Percentiles rank a stretch among this genome's conserved stretches.
phyloP scores from a whole-genome alignment of 2,113 vertebrate genomes.

The Nannobrachium achirus region DNA sequence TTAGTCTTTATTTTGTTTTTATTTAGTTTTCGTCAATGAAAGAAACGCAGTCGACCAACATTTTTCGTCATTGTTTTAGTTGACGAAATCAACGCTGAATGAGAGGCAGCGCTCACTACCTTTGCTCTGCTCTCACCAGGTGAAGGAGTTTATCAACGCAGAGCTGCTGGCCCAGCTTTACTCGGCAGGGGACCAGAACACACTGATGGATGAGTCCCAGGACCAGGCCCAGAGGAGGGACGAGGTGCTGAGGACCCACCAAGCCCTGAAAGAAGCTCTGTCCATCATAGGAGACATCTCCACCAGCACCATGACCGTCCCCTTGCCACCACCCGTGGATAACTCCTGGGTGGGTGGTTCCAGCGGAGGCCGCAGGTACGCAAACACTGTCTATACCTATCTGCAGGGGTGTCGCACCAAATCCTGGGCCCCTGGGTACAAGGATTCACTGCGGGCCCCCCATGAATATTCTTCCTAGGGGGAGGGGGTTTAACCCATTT shows the following conservation, averaged over 20 bases:
- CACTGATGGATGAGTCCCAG: slow-evolving; percentile 93
- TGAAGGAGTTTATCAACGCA: slow-evolving; percentile 96
- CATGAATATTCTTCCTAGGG: no score
- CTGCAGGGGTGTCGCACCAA: no score
- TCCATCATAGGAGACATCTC: slow-evolving; percentile 91
- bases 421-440: no score
- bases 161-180: slow-evolving; percentile 94
- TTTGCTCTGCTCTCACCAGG: slow-evolving; percentile 75
- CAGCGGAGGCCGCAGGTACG: slow-evolving; percentile 60
- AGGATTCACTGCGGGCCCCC: no score
- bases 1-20: no score
- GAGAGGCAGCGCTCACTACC: no score
- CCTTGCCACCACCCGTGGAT: slow-evolving; percentile 90
- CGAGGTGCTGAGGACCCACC: slow-evolving; percentile 90
- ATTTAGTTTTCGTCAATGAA: no score
- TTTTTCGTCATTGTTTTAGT: no score
- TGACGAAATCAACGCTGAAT: no score
- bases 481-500: no score
- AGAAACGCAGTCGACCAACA: no score
- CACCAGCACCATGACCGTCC: slow-evolving; percentile 88
- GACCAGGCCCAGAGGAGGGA: slow-evolving; percentile 91
- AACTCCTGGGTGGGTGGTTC: slow-evolving; percentile 83
- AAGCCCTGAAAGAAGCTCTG: slow-evolving; percentile 89
- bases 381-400: no score
- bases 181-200: slow-evolving; percentile 92